Base-by-base conservation (phyloP, 1,140 invertebrate genomes). In the Agrypnia vestita region DNA sequence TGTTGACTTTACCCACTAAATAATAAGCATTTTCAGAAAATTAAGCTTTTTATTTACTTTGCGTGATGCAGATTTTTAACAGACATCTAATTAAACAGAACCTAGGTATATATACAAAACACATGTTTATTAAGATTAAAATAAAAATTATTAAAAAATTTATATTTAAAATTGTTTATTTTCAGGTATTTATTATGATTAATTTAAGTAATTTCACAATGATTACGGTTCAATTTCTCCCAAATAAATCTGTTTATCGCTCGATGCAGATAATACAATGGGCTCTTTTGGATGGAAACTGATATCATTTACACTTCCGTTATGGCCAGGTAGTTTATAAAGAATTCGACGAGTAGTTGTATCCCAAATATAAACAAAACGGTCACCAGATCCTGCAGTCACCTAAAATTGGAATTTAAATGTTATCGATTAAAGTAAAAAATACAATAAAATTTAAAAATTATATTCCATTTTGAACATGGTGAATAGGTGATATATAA, bases 281-380 rank as follows among this genome's bases (percentile, higher is more conserved):
- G 98, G 96, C 88, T 99, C 98, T 61, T 93, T 93, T 0, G 96
- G 96, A 91, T 99, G 98, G 85, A 99, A 99, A 87, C 97, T 95
- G 0, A 98, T 94, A 86, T 97, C 97, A 87, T 99, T 99, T 3
- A 99, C 97, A 81, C 97, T 96, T 19, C 98, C 99, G 87, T 97
- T 96, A 87, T 99, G 99, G 0, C 99, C 99, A 0, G 99, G 98
- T 72, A 99, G 90, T 90, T 98, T 99, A 88, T 99, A 99, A 3
- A 99, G 87, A 84, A 99, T 96, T 72, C 96, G 92, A 56, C 97
- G 89, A 6, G 94, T 94, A 3, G 95, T 97, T 3, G 97, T 97
- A 88, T 99, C 97, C 98, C 98, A 99, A 61, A 99, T 91, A 87
- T 99, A 99, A 9, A 99, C 95, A 90, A 95, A 97, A 61, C 98